Conservation (phyloP, 1,140 invertebrate species). For the Oryctes rhinoceros region DNA sequence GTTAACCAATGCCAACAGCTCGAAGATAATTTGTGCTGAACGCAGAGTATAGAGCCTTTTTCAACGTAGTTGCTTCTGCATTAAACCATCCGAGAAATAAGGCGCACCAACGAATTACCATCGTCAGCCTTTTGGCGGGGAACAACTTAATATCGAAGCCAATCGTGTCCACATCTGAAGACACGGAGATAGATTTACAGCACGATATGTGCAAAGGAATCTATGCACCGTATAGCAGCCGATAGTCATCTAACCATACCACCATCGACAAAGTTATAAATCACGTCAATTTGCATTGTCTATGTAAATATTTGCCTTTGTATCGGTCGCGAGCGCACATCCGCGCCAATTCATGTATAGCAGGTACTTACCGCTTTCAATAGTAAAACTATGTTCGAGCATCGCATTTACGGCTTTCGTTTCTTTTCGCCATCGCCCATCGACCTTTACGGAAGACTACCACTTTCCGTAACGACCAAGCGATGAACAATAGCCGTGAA, state of each 20-base stretch:
- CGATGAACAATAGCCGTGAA: not conserved
- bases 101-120: too few species aligned
- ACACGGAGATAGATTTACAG: too few species aligned
- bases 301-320: conserved; percentile 10
- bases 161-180: too few species aligned
- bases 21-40: too few species aligned
- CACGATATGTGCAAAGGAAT: too few species aligned
- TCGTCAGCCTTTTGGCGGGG: too few species aligned
- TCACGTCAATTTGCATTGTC: not conserved
- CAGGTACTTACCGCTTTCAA: not conserved
- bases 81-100: too few species aligned
- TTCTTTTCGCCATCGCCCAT: not conserved
- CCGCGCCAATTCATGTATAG: too few species aligned
- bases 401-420: not conserved
- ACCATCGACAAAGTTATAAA: not conserved
- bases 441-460: not conserved
- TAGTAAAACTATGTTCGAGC: not conserved
- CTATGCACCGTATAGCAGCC: not conserved
- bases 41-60: too few species aligned
- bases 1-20: too few species aligned
- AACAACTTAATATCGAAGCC: too few species aligned
- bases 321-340: not conserved
- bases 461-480: not conserved
- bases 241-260: not conserved
- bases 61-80: too few species aligned